Conservation (phyloP, 2,113 vertebrate genomes). For the Genyomyrus donnyi region DNA sequence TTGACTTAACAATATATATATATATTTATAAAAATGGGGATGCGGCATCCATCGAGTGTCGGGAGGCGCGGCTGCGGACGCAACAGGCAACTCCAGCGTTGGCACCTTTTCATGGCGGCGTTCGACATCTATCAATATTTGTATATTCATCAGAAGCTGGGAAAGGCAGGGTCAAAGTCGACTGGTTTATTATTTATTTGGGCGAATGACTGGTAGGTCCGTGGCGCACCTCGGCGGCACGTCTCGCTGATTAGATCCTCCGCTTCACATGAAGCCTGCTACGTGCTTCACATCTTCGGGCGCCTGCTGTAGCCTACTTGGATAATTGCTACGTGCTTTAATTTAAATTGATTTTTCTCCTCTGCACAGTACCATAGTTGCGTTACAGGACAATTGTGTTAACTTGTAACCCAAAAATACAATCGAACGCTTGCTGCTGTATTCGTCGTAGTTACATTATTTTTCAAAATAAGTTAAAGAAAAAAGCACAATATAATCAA, state of each 20-base stretch:
- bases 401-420: background rate
- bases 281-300: background rate
- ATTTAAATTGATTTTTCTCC: background rate
- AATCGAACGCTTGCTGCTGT: background rate
- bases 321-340: background rate
- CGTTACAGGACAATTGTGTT: background rate
- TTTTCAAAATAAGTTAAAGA: background rate
- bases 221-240: background rate
- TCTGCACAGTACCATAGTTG: background rate
- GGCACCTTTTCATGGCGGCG: background rate
- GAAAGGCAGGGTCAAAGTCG: background rate
- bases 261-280: background rate
- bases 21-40: background rate
- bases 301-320: background rate
- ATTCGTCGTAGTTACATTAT: background rate
- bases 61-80: background rate
- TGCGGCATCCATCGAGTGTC: background rate
- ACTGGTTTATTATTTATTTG: background rate
- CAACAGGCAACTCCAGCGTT: too few relatives aligned
- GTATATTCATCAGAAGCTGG: background rate
- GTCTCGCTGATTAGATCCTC: background rate
- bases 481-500: background rate
- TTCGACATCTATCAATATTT: background rate
- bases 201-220: background rate
- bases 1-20: background rate